Conservation (phyloP, 1,140 invertebrate genomes). For the Drosophila dunni region DNA sequence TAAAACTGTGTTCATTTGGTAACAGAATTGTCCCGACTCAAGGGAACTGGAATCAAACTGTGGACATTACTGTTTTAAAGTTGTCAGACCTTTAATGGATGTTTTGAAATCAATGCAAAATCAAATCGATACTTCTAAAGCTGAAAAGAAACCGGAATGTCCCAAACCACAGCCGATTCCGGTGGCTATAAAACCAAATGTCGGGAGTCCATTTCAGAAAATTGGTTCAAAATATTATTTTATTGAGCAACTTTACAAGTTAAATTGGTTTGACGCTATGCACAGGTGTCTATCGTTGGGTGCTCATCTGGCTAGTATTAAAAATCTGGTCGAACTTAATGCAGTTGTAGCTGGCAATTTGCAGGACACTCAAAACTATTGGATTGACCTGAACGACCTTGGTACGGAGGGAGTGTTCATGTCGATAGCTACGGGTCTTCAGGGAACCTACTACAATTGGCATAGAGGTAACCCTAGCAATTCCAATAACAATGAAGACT, state of each 20-base stretch:
- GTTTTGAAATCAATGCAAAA: too few species aligned
- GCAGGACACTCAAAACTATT: background rate
- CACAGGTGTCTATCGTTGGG: background rate
- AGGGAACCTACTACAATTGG: background rate
- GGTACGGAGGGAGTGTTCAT: background rate
- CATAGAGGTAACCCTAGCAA: background rate
- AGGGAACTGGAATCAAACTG: too few species aligned
- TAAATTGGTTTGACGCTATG: conserved; percentile 3
- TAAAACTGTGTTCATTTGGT: too few species aligned
- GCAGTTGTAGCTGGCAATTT: background rate
- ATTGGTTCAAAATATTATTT: conserved; percentile 16
- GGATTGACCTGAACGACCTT: conserved; percentile 6
- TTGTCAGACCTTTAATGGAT: too few species aligned
- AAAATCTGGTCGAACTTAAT: background rate
- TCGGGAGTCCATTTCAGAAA: background rate
- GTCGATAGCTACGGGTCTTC: background rate
- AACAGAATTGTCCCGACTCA: too few species aligned
- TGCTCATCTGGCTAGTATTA: background rate
- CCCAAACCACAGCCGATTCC: too few species aligned
- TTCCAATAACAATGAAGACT: background rate
- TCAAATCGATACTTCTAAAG: too few species aligned
- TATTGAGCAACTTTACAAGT: too few species aligned
- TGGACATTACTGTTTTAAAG: too few species aligned
- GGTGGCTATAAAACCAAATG: too few species aligned
- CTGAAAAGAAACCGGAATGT: background rate